Evolutionary conservation across 1,140 invertebrate genomes (phyloP).

Genomic region (Drosophila rhopaloa): DNA sequence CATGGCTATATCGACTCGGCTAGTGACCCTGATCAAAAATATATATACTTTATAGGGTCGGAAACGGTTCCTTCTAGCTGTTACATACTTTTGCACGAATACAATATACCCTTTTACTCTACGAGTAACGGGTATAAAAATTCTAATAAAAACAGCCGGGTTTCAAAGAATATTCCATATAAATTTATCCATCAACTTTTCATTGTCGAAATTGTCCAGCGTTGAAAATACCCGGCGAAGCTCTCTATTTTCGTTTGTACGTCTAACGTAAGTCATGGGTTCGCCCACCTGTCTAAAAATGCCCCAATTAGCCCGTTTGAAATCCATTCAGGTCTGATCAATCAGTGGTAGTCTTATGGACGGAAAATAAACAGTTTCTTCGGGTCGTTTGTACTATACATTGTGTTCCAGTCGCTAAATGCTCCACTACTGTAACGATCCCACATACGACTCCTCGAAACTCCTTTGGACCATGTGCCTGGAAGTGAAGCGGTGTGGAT

Average conservation of each 20-base stretch:
- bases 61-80: too few species aligned
- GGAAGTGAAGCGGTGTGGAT: constrained; percentile 7
- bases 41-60: too few species aligned
- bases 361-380: constrained; percentile 18
- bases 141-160: too few species aligned
- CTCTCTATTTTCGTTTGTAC: constrained; percentile 23
- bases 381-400: background rate
- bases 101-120: too few species aligned
- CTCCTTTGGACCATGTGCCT: constrained; percentile 17
- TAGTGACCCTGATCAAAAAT: too few species aligned
- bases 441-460: constrained; percentile 3
- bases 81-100: too few species aligned
- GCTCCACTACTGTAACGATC: constrained; percentile 8
- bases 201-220: constrained; percentile 3
- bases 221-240: background rate
- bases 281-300: background rate
- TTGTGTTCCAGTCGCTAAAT: background rate
- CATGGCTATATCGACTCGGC: too few species aligned
- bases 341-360: constrained; percentile 4
- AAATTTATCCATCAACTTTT: constrained; percentile 1
- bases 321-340: constrained; percentile 2
- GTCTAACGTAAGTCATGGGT: constrained; percentile 30
- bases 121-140: too few species aligned
- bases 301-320: background rate
- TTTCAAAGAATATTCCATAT: too few species aligned